Evolutionary conservation across 2,113 vertebrate genomes (phyloP), one percentile per base, ranked within the genome.

Genomic region (Chaetorhynchus papuensis): DNA sequence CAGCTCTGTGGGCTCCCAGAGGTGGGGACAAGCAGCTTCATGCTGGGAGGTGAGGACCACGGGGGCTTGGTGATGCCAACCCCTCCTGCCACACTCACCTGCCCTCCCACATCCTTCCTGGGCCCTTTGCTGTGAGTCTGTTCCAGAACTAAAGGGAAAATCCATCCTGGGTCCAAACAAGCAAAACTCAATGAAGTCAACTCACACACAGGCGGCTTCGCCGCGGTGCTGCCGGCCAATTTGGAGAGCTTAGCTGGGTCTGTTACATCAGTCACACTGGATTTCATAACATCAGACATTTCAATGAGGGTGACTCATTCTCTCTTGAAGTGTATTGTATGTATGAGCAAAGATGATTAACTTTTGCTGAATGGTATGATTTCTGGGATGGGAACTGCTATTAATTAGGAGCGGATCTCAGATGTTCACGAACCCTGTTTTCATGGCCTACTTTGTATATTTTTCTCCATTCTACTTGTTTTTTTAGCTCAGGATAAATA

Each of bases 291-390:
- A 87, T 88, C 10, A 93, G 93, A 95, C 97, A 79, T 97, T 96
- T 96, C 94, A 96, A 90, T 87, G 93, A 78, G 95, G 79, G 74
- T 97, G 97, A 97, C 84, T 97, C 97, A 97, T 78, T 87, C 93
- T 90, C 87, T 78, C 93, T 96, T 96, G 90, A 95, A 97, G 87
- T 84, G 84, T 35, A 94, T 91, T 94, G 87, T 96, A 94, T 94
- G 90, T 96, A 89, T 80, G 95, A 97, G 96, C 90, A 96, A 96
- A 95, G 96, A 96, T 86, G 95, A 96, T 97, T 96, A 97, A 96
- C 96, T 96, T 97, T 70, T 97, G 96, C 97, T 97, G 97, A 96
- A 96, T 96, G 89, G 94, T 71, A 95, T 96, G 96, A 94, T 97
- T 96, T 92, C 93, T 97, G 95, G 90, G 83, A 96, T 86, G 88